phyloP scores from a whole-genome alignment of 2,888 invertebrate genomes.

The Rambutsinella grinnellia region DNA sequence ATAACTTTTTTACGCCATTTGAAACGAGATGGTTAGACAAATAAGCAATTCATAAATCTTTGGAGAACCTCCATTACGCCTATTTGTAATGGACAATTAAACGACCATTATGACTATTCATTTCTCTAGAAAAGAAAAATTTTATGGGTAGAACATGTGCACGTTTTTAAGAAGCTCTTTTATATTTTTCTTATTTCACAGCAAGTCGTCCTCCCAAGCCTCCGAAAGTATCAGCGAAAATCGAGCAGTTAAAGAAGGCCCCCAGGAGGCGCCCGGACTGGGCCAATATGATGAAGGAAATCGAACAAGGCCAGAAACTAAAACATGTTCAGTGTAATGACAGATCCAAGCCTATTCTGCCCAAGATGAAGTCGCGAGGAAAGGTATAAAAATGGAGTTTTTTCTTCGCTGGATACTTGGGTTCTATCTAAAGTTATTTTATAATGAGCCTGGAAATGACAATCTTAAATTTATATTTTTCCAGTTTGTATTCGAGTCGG shows the following conservation, averaged over 20 bases:
- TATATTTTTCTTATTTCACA: no score
- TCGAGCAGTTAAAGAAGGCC: conserved; percentile 72
- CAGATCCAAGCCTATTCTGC: conserved; percentile 75
- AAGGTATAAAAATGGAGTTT: conserved; percentile 55
- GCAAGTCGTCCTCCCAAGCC: conserved; percentile 42
- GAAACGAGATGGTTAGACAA: no score
- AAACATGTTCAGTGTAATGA: conserved; percentile 89
- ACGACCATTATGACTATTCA: no score
- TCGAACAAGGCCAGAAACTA: conserved; percentile 78
- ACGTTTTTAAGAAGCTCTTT: no score
- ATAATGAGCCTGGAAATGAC: no score
- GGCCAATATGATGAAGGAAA: conserved; percentile 92
- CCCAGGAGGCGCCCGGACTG: conserved; percentile 74
- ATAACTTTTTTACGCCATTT: no score
- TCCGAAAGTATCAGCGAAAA: conserved; percentile 26
- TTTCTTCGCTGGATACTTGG: not conserved
- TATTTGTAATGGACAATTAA: no score
- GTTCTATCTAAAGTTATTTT: no score
- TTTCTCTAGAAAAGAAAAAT: no score
- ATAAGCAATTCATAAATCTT: no score
- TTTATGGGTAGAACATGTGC: no score
- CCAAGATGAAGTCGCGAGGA: conserved; percentile 68
- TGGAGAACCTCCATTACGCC: no score
- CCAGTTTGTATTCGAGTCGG: conserved; percentile 67
- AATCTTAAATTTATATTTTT: not conserved